Evolutionary conservation across 2,888 invertebrate species (phyloP), one percentile per base, ranked within the genome.

Genomic region (Tinea semifulvella): DNA sequence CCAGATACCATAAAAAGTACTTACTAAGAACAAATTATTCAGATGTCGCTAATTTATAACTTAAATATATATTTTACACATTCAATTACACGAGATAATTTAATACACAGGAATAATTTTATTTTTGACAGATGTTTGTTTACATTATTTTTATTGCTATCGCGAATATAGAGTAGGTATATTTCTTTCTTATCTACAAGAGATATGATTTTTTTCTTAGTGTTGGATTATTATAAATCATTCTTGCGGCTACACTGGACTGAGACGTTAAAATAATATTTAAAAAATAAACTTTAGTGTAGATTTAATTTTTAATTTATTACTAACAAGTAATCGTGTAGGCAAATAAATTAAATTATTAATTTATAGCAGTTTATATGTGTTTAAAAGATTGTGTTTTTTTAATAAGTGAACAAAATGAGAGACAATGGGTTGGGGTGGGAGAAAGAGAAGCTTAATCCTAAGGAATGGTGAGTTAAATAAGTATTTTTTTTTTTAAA

Each of bases 361-460:
- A n/a, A n/a, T n/a, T n/a, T n/a, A n/a, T n/a, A n/a, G n/a, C 27
- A 3, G 3, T 27, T 27, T 10, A 3, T 27, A 3, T 27, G 27
- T 27, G 10, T 27, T 27, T 7, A 7, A 27, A 7, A n/a, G 11
- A 10, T 27, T 27, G 3, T 27, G 55, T 58, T 55, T 48, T 52
- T 48, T 48, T 52, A 46, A 47, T 50, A 49, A 51, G 51, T 51
- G 53, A 52, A 49, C 49, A 57, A 54, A 52, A 67, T 66, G 64
- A 56, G 52, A 52, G 27, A 27, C 27, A 10, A 27, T 27, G 47
- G 55, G 7, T 52, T 40, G 2, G 73, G 71, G 6, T 67, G 68
- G 57, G 77, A 76, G 57, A 68, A 57, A 49, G 74, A 79, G 53
- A 69, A 68, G 48, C 55, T 76, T 45, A 68, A 71, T 45, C 65